phyloP scores from a whole-genome alignment of 2,797 vertebrate species.

The Liasis olivaceus region DNA sequence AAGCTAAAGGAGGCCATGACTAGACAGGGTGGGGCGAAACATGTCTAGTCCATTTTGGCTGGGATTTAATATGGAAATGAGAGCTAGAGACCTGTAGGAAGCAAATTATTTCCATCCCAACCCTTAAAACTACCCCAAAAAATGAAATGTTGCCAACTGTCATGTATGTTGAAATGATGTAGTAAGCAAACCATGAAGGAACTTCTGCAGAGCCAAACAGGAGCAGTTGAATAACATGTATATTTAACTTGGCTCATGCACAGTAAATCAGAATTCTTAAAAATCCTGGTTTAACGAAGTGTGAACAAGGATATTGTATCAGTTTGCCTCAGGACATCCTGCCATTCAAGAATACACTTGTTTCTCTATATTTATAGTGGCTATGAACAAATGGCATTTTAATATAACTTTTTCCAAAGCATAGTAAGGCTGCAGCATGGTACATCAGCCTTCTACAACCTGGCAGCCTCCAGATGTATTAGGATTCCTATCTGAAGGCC shows the following conservation, averaged over 20 bases:
- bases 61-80: not conserved
- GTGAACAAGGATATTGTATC: not conserved
- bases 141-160: not conserved
- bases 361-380: not conserved
- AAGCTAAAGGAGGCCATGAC: not conserved
- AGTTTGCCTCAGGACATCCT: not conserved
- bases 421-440: not conserved
- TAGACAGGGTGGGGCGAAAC: not conserved
- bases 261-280: not conserved
- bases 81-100: not conserved
- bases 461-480: not conserved
- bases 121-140: not conserved
- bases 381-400: not conserved
- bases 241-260: too few relatives aligned
- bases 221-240: not conserved
- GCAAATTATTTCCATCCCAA: not conserved
- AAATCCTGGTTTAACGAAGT: not conserved
- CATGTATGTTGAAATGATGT: not conserved
- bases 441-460: not conserved
- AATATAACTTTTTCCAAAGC: not conserved
- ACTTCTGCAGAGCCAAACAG: not conserved
- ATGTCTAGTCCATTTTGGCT: not conserved
- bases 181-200: not conserved
- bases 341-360: not conserved
- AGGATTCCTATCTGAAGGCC: not conserved